Base-by-base conservation (phyloP, 2,113 vertebrate genomes). In the Dendropsophus ebraccatus region DNA sequence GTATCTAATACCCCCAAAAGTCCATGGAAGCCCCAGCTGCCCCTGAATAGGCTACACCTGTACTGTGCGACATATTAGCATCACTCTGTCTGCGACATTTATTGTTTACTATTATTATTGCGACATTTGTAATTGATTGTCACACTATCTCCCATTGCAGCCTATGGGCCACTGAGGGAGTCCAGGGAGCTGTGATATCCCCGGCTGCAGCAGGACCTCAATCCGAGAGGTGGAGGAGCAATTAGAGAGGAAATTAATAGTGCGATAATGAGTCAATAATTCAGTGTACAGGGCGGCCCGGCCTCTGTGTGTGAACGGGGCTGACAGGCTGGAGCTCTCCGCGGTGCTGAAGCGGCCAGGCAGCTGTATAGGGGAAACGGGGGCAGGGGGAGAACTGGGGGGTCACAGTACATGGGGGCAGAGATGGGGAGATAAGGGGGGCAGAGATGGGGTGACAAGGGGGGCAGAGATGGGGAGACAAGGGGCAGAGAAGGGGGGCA, bases 201-300 rank as follows among this genome's bases (percentile, higher is more conserved):
- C 77, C 37, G 54, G 35, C 78, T 62, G 28, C 50, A 32, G 47
- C 49, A 35, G 75, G 75, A 56, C 75, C 75, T 79, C 21, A 60
- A 60, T 23, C 37, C 8, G 32, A 58, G 52, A 52, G 76, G 76
- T 79, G 76, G 76, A 79, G 76, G 54, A 58, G 49, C 76, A 79
- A 79, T 79, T 79, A 79, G 74, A 76, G 74, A 32, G 76, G 76
- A 79, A 79, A 79, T 79, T 37, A 58, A 58, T 58, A 58, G 76
- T 37, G 52, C 30, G 30, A 79, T 79, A 56, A 79, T 79, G 52
- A 79, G 52, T 79, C 76, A 62, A 81, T 65, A 81, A 30, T 12
- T 35, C n/a, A 37, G 56, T 47, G 60, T 62, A 7, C 10, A 65
- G 75, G 5, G 84, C n/a, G 49, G 23, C 0, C 49, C 12, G 47